Conservation (phyloP, 2,797 vertebrate species). For the Neostethus bicornis region DNA sequence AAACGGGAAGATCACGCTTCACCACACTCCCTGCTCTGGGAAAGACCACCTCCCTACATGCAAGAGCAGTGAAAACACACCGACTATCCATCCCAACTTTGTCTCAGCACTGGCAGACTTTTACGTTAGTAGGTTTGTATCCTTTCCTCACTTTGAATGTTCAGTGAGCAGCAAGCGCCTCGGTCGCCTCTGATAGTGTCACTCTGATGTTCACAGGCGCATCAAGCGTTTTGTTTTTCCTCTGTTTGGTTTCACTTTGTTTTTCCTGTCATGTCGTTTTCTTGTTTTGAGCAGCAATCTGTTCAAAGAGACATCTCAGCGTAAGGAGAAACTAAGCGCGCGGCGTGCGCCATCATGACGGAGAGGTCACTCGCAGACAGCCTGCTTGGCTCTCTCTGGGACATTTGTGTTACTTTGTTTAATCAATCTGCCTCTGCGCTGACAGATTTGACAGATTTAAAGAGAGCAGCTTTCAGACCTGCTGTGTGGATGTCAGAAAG, state of each 20-base stretch:
- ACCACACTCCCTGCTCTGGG: conserved; percentile 35
- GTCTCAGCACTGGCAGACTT: conserved; percentile 57
- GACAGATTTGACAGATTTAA: conserved; percentile 56
- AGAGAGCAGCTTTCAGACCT: conserved; percentile 27
- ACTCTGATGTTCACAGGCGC: conserved; percentile 61
- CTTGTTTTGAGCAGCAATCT: conserved; percentile 49
- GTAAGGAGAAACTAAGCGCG: neutral
- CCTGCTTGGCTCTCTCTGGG: conserved; percentile 47
- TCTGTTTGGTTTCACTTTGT: conserved; percentile 62
- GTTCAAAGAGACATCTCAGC: conserved; percentile 48
- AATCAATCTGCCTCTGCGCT: conserved; percentile 36
- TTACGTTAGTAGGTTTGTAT: conserved; percentile 56
- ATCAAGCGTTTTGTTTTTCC: conserved; percentile 62
- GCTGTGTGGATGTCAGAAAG: conserved; percentile 41
- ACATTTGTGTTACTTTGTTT: conserved; percentile 47
- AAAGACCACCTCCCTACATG: conserved; percentile 34
- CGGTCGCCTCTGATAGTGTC: conserved; percentile 55
- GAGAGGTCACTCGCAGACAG: conserved; percentile 47
- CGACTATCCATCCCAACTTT: conserved; percentile 41
- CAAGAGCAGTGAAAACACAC: conserved; percentile 26
- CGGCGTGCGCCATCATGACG: conserved; percentile 24
- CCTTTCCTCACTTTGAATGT: conserved; percentile 49
- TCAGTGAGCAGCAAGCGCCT: conserved; percentile 43
- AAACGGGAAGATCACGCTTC: conserved; percentile 52
- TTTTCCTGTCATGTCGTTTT: conserved; percentile 56